Evolutionary conservation across 2,888 invertebrate genomes (phyloP).

Genomic region (Agrilus biguttatus): DNA sequence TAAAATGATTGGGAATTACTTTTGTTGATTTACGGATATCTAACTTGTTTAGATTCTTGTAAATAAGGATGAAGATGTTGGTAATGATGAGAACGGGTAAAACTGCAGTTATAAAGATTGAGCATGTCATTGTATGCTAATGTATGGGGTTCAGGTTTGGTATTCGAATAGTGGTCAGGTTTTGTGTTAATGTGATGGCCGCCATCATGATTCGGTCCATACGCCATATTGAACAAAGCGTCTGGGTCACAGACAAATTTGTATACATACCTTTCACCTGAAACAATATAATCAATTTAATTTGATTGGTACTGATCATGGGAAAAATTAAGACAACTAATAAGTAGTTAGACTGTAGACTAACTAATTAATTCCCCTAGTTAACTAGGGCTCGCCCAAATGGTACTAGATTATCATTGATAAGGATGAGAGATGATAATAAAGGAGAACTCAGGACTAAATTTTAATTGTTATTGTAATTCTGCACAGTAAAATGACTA

Average conservation of each 20-base stretch:
- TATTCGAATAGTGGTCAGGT: constrained; percentile 21
- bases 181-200: constrained; percentile 15
- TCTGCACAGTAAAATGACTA: too few relatives aligned
- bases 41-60: constrained; percentile 20
- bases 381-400: too few relatives aligned
- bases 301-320: not conserved
- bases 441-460: too few relatives aligned
- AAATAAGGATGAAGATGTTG: constrained; percentile 30
- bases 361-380: too few relatives aligned
- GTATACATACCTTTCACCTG: constrained; percentile 90
- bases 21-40: constrained; percentile 10
- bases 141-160: constrained; percentile 26
- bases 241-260: constrained; percentile 94
- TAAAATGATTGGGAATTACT: too few relatives aligned
- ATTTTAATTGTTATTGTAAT: too few relatives aligned
- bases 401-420: too few relatives aligned
- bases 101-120: constrained; percentile 31
- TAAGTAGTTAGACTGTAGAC: too few relatives aligned
- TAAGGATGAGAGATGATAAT: too few relatives aligned
- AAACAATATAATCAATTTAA: constrained; percentile 10
- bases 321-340: too few relatives aligned
- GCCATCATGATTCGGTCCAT: constrained; percentile 28
- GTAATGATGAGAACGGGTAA: constrained; percentile 24
- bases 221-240: constrained; percentile 74
- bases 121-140: constrained; percentile 31